These are phyloP conservation scores for Megalonaias nervosa DNA, from an alignment of 1,140 invertebrate genomes.

Conservation along the genomic window DNA sequence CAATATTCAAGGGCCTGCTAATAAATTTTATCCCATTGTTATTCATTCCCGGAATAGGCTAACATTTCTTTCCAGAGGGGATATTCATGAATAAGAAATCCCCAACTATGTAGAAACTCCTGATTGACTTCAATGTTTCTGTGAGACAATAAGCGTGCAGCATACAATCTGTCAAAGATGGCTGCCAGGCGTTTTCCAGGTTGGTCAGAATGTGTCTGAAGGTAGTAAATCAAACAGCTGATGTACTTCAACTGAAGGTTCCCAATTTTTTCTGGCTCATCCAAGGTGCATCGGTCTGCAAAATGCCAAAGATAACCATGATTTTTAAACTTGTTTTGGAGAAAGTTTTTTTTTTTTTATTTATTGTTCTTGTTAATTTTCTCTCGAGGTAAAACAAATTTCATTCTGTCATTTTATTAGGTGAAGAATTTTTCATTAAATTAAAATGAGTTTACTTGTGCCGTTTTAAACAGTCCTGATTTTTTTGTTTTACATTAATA, in stretches of 20 bases:
- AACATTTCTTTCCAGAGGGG: conserved; percentile 37
- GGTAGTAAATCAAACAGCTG: conserved; percentile 28
- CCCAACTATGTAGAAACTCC: conserved; percentile 29
- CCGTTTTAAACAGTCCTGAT: too few species aligned
- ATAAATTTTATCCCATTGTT: too few species aligned
- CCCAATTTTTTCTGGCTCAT: conserved; percentile 18
- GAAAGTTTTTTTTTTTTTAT: too few species aligned
- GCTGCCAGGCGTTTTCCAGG: conserved; percentile 13
- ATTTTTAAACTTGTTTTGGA: too few species aligned
- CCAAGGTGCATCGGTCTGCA: conserved; percentile 30
- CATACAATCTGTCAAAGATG: conserved; percentile 11
- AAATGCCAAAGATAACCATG: background rate
- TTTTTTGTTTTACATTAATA: too few species aligned
- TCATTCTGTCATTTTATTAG: too few species aligned
- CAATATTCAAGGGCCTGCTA: too few species aligned
- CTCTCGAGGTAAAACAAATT: too few species aligned
- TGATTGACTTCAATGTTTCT: conserved; percentile 24
- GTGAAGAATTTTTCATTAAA: too few species aligned
- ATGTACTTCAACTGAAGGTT: conserved; percentile 28
- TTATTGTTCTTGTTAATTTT: too few species aligned
- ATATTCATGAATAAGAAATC: conserved; percentile 36
- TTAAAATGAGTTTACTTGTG: too few species aligned
- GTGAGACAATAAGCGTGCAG: conserved; percentile 12
- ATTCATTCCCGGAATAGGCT: conserved; percentile 16
- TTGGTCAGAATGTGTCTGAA: conserved; percentile 1